Base-by-base conservation (phyloP, 2,113 vertebrate genomes). In the Thunnus thynnus region DNA sequence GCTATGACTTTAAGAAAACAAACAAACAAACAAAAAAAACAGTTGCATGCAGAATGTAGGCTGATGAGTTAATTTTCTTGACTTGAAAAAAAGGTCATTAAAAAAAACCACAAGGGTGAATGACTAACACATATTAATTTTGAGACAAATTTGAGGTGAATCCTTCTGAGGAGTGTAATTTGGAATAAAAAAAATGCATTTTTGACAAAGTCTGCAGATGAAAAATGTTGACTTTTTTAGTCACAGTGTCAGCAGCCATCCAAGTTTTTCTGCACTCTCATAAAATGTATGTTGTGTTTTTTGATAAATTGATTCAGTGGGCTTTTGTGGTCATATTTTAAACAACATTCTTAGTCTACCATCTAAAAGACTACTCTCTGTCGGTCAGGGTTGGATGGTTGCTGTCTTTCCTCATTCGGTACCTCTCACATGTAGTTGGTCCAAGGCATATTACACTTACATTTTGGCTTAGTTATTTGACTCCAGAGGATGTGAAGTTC, bases 21-120 rank as follows among this genome's bases (percentile, higher is more conserved):
- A 36, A 36, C 3, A 44, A 81, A 81, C 22, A 22, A 76, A 88
- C 75, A 84, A 85, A 76, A 76, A 30, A 17, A 82, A 92, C 71
- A 81, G 89, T 91, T 88, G 88, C 89, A 89, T 91, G 93, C 87
- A 94, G 79, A 93, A 89, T 89, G 90, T 66, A 65, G 74, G 83
- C 83, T 73, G 74, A 86, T 89, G 87, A 89, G 70, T 78, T 76
- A 61, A 77, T 41, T 85, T 71, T 80, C 10, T 84, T 25, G n/a
- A 72, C 46, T 76, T 72, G 48, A 72, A 58, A 80, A 85, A 69
- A 75, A 51, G 13, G 32, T 73, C 57, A 22, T 70, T 67, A 48
- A 30, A 70, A 91, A 81, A 76, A 71, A 52, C 65, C 61, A 64
- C 65, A 70, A 64, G 25, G 65, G 60, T 90, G 64, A 87, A 69